Evolutionary conservation across 2,113 vertebrate species (phyloP).

Genomic region (Turdus rufiventris): DNA sequence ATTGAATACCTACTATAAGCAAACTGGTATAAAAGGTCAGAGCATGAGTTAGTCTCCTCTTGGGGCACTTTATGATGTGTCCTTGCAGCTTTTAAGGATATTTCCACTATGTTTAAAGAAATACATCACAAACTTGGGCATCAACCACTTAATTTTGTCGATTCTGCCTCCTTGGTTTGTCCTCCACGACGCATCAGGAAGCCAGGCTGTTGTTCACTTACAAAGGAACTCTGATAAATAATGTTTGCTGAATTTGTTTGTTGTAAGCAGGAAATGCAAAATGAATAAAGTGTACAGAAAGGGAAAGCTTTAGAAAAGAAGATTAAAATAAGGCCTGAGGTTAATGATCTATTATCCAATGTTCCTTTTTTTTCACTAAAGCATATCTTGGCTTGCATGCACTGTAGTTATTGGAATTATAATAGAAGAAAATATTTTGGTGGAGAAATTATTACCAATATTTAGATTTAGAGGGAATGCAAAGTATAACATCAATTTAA

Average conservation of each 20-base stretch:
- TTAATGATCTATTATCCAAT: conserved; percentile 35
- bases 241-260: conserved; percentile 38
- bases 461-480: not conserved
- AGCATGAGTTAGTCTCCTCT: not conserved
- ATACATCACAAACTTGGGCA: not conserved
- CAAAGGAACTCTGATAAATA: conserved; percentile 27
- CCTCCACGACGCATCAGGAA: conserved; percentile 15
- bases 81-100: conserved; percentile 6
- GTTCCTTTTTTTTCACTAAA: not conserved
- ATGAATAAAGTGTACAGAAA: conserved; percentile 18
- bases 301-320: conserved; percentile 36
- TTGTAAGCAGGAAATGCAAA: not conserved
- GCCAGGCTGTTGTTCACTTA: not conserved
- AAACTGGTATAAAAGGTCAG: conserved; percentile 15
- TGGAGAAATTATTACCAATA: not conserved
- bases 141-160: not conserved
- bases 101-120: not conserved
- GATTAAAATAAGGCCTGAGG: conserved; percentile 19
- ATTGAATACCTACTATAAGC: not conserved
- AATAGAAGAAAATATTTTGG: not conserved
- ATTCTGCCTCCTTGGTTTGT: conserved; percentile 46
- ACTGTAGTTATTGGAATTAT: not conserved
- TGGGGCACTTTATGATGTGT: not conserved
- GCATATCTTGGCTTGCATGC: not conserved
- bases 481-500: conserved; percentile 21